Evolutionary conservation across 2,888 invertebrate genomes (phyloP), one percentile per base, ranked within the genome.

Genomic region (Ectropis crepuscularia): DNA sequence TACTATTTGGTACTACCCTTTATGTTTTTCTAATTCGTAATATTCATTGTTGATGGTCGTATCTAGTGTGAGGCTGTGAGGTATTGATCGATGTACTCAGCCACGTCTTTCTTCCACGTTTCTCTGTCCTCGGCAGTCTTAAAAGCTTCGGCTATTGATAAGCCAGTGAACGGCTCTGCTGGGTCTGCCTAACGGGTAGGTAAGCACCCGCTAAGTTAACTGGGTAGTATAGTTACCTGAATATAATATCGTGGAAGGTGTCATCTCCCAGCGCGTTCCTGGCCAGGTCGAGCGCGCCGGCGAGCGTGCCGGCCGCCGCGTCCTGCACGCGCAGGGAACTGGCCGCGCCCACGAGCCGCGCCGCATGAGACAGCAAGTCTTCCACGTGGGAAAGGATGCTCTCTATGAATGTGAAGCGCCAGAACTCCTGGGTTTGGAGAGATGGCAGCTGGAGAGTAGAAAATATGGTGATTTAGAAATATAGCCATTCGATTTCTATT

Each of bases 371-470:
- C 36, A 93, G 66, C 6, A 94, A 67, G 0, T 74, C 67, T 57
- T 89, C 90, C 6, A 88, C 70, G 69, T 89, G 91, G 0, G 76
- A 61, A 0, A 94, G 72, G 28, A 93, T 87, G n/a, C 84, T 78
- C 1, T 88, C 83, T 5, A 94, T 67, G 87, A 94, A 94, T 12
- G 77, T 73, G 65, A 94, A 87, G 50, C 85, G 83, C 93, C 92
- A 93, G 76, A 90, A 90, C 28, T 92, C 86, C n/a, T 88, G 76
- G 0, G 63, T 63, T 71, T 94, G 90, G 62, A 92, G 87, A 6
- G 75, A 73, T 28, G 80, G 76, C 0, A 93, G 76, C 93, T 93
- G 72, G 8, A 73, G 69, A 53, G 28, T 37, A 28, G 36, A 37
- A 42, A 51, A 36, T 4, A 28, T 4, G 16, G 16, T 2, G 16